phyloP scores from a whole-genome alignment of 2,888 invertebrate species.

The Antheraea assamensis region DNA sequence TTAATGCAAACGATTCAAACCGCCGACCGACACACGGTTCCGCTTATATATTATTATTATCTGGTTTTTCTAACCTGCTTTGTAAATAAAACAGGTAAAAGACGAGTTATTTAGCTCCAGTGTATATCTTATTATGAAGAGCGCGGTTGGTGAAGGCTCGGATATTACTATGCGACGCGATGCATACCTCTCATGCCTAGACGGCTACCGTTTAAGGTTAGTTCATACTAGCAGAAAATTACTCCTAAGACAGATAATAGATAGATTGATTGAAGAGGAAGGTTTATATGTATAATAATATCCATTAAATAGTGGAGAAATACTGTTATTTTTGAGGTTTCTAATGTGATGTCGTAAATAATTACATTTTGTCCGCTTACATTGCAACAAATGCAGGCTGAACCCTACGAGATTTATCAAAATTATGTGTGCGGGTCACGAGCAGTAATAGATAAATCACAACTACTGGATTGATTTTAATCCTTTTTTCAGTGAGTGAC shows the following conservation, averaged over 20 bases:
- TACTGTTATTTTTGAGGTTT: too few species aligned
- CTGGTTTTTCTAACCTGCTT: conserved; percentile 2
- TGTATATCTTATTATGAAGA: conserved; percentile 16
- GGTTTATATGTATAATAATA: too few species aligned
- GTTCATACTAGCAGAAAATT: background rate
- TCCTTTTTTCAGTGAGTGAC: too few species aligned
- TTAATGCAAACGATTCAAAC: background rate
- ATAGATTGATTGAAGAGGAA: too few species aligned
- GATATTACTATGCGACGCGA: conserved; percentile 17
- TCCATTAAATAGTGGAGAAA: too few species aligned
- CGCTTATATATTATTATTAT: conserved; percentile 19
- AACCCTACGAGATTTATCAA: too few species aligned
- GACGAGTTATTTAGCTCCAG: conserved; percentile 12
- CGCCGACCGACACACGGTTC: background rate
- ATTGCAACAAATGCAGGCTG: too few species aligned
- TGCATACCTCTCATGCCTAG: background rate
- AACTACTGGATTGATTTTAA: too few species aligned
- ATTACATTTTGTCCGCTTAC: too few species aligned
- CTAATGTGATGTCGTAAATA: too few species aligned
- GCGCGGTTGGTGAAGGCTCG: conserved; percentile 12
- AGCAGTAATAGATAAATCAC: too few species aligned
- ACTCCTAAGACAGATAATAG: background rate
- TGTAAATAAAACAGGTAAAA: conserved; percentile 6
- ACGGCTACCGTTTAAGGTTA: background rate
- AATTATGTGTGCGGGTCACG: too few species aligned